Evolutionary conservation across 1,140 invertebrate genomes (phyloP).

Genomic region (Agrypnia vestita): DNA sequence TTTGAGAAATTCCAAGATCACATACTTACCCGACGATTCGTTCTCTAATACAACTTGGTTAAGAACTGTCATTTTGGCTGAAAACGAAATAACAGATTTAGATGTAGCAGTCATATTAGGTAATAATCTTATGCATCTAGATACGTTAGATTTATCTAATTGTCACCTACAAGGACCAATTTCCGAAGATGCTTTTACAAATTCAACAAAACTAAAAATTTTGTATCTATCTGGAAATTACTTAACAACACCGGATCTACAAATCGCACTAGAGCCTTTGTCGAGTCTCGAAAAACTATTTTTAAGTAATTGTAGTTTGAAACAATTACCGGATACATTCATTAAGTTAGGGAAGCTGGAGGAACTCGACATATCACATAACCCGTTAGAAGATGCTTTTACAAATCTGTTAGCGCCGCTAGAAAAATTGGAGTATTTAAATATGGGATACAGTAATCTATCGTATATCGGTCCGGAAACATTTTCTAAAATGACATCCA

Average conservation of each 20-base stretch:
- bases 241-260: constrained; percentile 78
- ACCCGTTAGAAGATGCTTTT: constrained; percentile 81
- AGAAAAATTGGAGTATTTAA: constrained; percentile 78
- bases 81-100: constrained; percentile 78
- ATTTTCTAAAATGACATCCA: constrained; percentile 80
- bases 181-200: constrained; percentile 80
- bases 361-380: constrained; percentile 81
- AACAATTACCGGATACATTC: constrained; percentile 78
- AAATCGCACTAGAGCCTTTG: constrained; percentile 78
- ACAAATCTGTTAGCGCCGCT: constrained; percentile 78
- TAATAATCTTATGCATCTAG: constrained; percentile 78
- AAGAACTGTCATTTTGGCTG: constrained; percentile 77
- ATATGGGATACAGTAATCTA: constrained; percentile 83
- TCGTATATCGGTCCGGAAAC: constrained; percentile 78
- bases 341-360: constrained; percentile 78
- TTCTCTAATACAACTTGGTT: constrained; percentile 80
- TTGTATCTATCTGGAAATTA: constrained; percentile 80
- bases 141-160: constrained; percentile 80
- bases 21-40: constrained; percentile 77
- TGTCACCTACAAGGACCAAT: constrained; percentile 79
- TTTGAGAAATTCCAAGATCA: constrained; percentile 76
- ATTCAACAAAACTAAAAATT: constrained; percentile 78
- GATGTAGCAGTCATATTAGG: constrained; percentile 79
- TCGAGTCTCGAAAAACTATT: constrained; percentile 79
- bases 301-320: constrained; percentile 78